phyloP scores from a whole-genome alignment of 2,888 invertebrate genomes.

The Ochropleura plecta region DNA sequence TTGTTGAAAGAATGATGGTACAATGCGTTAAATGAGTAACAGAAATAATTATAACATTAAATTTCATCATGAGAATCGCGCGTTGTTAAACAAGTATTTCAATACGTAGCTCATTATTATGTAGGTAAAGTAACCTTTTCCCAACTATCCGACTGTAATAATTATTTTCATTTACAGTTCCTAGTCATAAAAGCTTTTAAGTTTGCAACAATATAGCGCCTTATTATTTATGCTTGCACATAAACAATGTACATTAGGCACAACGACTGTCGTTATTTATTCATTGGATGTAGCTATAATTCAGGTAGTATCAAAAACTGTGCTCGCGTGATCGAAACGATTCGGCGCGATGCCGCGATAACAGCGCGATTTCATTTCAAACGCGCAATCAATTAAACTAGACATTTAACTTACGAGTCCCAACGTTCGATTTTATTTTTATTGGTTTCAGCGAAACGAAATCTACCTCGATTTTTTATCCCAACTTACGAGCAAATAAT shows the following conservation, averaged over 20 bases:
- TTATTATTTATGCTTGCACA: slow-evolving; percentile 53
- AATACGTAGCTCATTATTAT: neutral
- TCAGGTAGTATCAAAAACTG: slow-evolving; percentile 68
- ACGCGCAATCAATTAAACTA: slow-evolving; percentile 71
- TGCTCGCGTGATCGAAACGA: slow-evolving; percentile 71
- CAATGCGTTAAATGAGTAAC: neutral
- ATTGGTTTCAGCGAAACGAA: slow-evolving; percentile 54
- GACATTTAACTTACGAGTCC: slow-evolving; percentile 64
- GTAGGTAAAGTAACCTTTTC: neutral
- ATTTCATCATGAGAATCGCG: neutral
- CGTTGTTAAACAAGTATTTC: neutral
- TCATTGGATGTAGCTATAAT: slow-evolving; percentile 64
- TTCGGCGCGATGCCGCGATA: slow-evolving; percentile 67
- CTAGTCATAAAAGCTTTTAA: slow-evolving; percentile 18
- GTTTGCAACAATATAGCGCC: slow-evolving; percentile 32
- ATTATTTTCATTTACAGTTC: slow-evolving; percentile 4
- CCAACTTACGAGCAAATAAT: slow-evolving; percentile 49
- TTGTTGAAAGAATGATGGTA: neutral
- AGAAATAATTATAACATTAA: neutral
- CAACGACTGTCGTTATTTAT: slow-evolving; percentile 59
- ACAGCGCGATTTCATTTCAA: slow-evolving; percentile 68
- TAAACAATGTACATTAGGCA: slow-evolving; percentile 45
- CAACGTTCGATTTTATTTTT: slow-evolving; percentile 60
- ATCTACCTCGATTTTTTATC: slow-evolving; percentile 45
- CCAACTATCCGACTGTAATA: neutral